A percentile compares a stretch with the other conserved stretches of the same genome.
phyloP scores from a whole-genome alignment of 2,888 invertebrate species.

The Ceratothoa steindachneri region DNA sequence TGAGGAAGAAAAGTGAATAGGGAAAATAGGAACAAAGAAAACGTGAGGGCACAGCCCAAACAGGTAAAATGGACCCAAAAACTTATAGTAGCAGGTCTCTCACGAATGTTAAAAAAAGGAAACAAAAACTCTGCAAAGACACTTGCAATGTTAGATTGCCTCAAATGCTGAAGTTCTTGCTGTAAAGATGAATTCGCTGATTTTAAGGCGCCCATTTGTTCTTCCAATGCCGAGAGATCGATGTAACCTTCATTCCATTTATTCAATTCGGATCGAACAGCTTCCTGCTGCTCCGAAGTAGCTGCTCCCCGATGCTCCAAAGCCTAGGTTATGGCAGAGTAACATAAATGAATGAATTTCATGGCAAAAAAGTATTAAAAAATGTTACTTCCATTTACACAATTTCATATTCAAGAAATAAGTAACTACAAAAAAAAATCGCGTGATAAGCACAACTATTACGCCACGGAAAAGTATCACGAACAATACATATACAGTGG shows the following conservation, averaged over 20 bases:
- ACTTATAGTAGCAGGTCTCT: no score
- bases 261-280: constrained; percentile 66
- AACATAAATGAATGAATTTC: neutral
- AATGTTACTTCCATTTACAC: neutral
- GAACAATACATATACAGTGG: no score
- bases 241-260: constrained; percentile 73
- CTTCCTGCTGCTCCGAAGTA: constrained; percentile 63
- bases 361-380: neutral
- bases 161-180: constrained; percentile 40
- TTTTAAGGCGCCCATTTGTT: constrained; percentile 31
- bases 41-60: no score
- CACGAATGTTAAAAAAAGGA: no score
- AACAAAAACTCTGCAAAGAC: no score
- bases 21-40: no score
- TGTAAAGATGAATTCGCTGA: constrained; percentile 31
- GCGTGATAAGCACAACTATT: no score
- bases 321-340: constrained; percentile 5
- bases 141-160: constrained; percentile 45
- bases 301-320: constrained; percentile 56
- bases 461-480: no score
- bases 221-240: constrained; percentile 67
- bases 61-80: no score
- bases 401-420: neutral
- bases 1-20: no score
- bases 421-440: no score